Percentiles rank a stretch among this genome's conserved stretches.
Conservation (phyloP, 2,797 vertebrate genomes). For the Aphelocoma californica region DNA sequence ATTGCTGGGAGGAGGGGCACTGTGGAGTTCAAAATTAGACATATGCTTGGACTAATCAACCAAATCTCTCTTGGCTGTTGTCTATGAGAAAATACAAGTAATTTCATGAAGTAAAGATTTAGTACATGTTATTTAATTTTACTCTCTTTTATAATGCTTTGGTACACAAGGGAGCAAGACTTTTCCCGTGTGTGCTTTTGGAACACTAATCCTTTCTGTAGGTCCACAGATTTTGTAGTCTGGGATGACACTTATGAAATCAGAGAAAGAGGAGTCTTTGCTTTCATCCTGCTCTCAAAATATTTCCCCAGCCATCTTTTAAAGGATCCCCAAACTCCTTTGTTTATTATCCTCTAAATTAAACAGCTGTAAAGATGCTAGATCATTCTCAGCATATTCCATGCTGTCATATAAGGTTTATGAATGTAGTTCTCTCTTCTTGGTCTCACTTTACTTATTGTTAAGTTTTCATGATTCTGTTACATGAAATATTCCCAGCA, state of each 20-base stretch:
- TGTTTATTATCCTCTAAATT: not conserved
- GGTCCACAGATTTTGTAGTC: not conserved
- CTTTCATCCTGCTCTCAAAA: not conserved
- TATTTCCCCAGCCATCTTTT: not conserved
- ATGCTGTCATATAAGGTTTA: not conserved
- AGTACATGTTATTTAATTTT: not conserved
- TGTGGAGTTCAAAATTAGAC: not conserved
- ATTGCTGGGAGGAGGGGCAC: accelerated
- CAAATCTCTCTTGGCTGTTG: not conserved
- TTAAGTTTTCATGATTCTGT: not conserved
- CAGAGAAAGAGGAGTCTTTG: not conserved
- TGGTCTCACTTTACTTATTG: not conserved
- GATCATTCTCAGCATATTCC: not conserved
- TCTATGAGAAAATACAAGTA: not conserved
- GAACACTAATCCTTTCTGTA: not conserved
- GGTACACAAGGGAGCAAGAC: not conserved
- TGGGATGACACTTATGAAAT: not conserved
- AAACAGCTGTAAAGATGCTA: not conserved
- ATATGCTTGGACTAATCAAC: not conserved
- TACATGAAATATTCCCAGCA: not conserved
- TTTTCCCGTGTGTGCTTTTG: not conserved
- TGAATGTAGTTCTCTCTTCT: not conserved
- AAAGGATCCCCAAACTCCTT: not conserved
- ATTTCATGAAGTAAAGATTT: not conserved
- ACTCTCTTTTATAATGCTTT: not conserved